These are phyloP conservation scores for Abramis brama DNA, from an alignment of 2,113 vertebrate species.

Conservation along the genomic window DNA sequence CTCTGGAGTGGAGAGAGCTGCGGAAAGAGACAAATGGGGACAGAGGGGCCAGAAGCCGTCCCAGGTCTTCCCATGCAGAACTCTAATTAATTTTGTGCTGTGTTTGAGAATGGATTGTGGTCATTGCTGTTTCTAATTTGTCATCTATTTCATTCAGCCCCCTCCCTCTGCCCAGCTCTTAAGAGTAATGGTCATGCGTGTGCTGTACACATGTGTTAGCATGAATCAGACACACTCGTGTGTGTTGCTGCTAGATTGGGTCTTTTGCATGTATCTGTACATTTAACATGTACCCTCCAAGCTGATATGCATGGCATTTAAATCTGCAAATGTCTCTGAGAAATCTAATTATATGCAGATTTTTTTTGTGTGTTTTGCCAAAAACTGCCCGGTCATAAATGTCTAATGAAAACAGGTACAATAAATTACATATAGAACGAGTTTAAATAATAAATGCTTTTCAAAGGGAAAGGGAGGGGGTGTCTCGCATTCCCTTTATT, in stretches of 20 bases:
- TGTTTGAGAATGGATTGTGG: slow-evolving; percentile 95
- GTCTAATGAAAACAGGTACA: slow-evolving; percentile 23
- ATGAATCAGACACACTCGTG: slow-evolving; percentile 21
- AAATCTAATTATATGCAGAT: slow-evolving; percentile 15
- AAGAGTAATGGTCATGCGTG: slow-evolving; percentile 42
- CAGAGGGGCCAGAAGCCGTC: slow-evolving; percentile 79
- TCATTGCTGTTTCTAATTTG: slow-evolving; percentile 91
- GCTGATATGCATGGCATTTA: neutral
- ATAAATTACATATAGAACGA: slow-evolving; percentile 28
- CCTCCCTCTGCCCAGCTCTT: slow-evolving; percentile 38
- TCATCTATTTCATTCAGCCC: slow-evolving; percentile 82
- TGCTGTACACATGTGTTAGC: slow-evolving; percentile 42
- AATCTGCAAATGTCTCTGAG: neutral
- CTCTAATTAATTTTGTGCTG: slow-evolving; percentile 96
- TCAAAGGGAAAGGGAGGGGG: slow-evolving; percentile 28
- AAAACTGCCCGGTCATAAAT: slow-evolving; percentile 33
- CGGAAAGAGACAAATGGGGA: slow-evolving; percentile 85
- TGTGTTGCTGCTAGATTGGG: slow-evolving; percentile 26
- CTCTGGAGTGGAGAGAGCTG: slow-evolving; percentile 50
- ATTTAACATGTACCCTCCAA: neutral
- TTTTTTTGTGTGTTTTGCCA: neutral
- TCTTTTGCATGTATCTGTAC: slow-evolving; percentile 3
- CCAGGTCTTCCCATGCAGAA: slow-evolving; percentile 87
- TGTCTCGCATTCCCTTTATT: slow-evolving; percentile 49
- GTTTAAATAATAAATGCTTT: slow-evolving; percentile 14